phyloP scores from a whole-genome alignment of 2,888 invertebrate species.

The Hydroisotoma schaefferi region DNA sequence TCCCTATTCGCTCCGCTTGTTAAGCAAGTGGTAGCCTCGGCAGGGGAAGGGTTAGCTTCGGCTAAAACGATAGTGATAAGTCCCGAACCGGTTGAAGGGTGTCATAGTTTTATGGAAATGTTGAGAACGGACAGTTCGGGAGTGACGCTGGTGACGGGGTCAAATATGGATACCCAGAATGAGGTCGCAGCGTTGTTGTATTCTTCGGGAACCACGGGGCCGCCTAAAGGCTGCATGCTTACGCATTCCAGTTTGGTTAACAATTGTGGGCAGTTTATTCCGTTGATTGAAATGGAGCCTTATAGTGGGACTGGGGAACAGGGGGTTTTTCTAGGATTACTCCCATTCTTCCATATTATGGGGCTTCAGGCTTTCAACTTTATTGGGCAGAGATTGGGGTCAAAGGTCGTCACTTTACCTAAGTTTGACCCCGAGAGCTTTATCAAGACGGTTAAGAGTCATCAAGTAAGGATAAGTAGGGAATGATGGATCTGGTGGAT shows the following conservation, averaged over 20 bases:
- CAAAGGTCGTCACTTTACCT: slow-evolving; percentile 65
- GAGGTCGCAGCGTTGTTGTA: slow-evolving; percentile 53
- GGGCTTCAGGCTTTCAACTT: slow-evolving; percentile 69
- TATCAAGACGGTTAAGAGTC: slow-evolving; percentile 61
- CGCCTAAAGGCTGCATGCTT: slow-evolving; percentile 34
- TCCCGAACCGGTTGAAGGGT: slow-evolving; percentile 24
- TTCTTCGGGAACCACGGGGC: slow-evolving; percentile 56
- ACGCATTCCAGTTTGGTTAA: slow-evolving; percentile 38
- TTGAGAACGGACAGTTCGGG: slow-evolving; percentile 28
- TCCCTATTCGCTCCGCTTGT: slow-evolving; percentile 47
- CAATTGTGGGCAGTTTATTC: slow-evolving; percentile 48
- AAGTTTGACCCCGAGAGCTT: slow-evolving; percentile 69
- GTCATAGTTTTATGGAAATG: slow-evolving; percentile 39
- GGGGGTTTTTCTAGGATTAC: slow-evolving; percentile 64
- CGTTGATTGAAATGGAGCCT: neutral
- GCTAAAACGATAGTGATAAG: slow-evolving; percentile 32
- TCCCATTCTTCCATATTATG: slow-evolving; percentile 77
- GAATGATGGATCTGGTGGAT: neutral
- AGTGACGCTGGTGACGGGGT: slow-evolving; percentile 32
- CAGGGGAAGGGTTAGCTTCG: slow-evolving; percentile 7
- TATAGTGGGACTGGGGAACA: slow-evolving; percentile 52
- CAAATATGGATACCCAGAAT: slow-evolving; percentile 34
- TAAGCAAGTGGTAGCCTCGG: slow-evolving; percentile 16
- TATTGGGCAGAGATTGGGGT: slow-evolving; percentile 59
- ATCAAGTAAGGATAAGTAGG: slow-evolving; percentile 51